phyloP scores from a whole-genome alignment of 2,113 vertebrate genomes.

The Brienomyrus longianalis region DNA sequence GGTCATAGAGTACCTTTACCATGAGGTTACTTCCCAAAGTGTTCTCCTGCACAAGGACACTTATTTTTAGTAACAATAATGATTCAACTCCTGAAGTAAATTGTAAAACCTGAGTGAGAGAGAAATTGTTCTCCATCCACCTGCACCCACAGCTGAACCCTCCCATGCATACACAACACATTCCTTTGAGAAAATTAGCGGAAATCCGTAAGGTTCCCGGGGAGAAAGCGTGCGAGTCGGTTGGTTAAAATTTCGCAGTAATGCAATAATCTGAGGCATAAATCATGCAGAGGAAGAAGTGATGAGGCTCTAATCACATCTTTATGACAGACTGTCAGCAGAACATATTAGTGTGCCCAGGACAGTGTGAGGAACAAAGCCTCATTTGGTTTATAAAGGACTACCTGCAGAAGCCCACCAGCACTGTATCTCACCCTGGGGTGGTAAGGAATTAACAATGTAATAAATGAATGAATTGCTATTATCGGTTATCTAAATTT shows the following conservation, averaged over 20 bases:
- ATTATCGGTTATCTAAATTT: background rate
- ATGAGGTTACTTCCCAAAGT: background rate
- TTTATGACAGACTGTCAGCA: constrained; percentile 5
- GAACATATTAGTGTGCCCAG: background rate
- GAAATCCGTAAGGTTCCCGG: background rate
- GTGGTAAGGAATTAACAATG: background rate
- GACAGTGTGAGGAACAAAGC: background rate
- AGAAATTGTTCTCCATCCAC: background rate
- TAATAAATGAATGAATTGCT: background rate
- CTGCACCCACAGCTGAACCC: background rate
- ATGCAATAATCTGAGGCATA: background rate
- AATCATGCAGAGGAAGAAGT: background rate
- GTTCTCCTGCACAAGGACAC: background rate
- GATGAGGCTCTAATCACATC: background rate
- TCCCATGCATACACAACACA: background rate
- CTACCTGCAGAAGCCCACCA: background rate
- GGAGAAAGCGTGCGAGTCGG: background rate
- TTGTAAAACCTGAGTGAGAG: background rate
- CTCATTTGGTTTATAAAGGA: background rate
- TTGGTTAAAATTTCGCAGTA: background rate
- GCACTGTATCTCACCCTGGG: background rate
- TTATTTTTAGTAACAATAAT: constrained; percentile 12
- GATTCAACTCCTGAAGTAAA: constrained; percentile 12
- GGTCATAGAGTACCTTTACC: background rate
- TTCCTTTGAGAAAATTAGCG: background rate